A percentile compares a stretch with the other conserved stretches of the same genome.
phyloP scores from a whole-genome alignment of 2,888 invertebrate species.

The Drosophila atripex region DNA sequence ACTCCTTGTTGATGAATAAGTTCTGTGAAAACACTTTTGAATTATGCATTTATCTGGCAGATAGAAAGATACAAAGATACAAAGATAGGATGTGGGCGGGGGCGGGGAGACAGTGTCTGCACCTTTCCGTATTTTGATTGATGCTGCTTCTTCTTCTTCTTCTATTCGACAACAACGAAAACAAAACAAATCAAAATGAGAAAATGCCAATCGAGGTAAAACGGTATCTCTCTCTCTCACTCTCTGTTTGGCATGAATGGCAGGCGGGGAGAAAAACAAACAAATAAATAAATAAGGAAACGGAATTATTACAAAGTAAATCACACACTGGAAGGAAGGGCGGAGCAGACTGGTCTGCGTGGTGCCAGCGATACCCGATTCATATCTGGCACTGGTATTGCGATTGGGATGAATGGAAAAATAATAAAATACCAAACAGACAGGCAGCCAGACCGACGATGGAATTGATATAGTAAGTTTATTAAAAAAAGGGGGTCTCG shows the following conservation, averaged over 20 bases:
- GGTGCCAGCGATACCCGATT: too few relatives aligned
- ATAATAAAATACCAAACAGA: constrained; percentile 14
- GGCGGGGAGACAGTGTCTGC: constrained; percentile 17
- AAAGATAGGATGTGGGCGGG: too few relatives aligned
- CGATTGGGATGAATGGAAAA: constrained; percentile 2
- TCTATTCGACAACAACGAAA: constrained; percentile 4
- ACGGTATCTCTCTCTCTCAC: background rate
- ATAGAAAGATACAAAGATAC: background rate
- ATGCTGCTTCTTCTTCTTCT: constrained; percentile 4
- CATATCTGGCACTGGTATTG: background rate
- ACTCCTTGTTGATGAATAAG: constrained; percentile 6
- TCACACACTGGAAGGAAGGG: background rate
- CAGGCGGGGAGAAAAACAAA: constrained; percentile 15
- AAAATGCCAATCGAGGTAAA: constrained; percentile 28
- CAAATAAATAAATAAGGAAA: constrained; percentile 42
- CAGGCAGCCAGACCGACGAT: background rate
- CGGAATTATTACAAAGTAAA: constrained; percentile 32
- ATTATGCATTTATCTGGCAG: constrained; percentile 35
- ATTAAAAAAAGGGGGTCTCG: constrained; percentile 14
- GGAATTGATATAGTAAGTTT: constrained; percentile 22
- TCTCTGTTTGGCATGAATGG: constrained; percentile 5
- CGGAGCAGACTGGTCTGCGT: too few relatives aligned
- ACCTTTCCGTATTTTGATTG: constrained; percentile 35
- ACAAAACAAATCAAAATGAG: constrained; percentile 46
- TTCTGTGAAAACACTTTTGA: constrained; percentile 38